Evolutionary conservation across 2,888 invertebrate species (phyloP), one percentile per base, ranked within the genome.

Genomic region (Ramazzottius varieornatus): DNA sequence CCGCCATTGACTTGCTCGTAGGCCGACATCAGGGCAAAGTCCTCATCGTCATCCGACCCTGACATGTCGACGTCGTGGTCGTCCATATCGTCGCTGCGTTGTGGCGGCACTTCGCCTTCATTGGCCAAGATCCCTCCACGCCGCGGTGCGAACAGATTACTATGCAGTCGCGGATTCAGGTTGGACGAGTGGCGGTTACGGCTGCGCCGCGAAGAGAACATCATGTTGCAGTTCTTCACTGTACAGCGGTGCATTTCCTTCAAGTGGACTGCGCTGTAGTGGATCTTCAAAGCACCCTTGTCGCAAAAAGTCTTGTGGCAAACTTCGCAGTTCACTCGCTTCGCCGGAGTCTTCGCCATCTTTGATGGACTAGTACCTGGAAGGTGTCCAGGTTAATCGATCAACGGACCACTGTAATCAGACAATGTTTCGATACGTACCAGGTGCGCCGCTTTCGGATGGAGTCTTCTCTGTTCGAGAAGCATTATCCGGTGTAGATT

Each of bases 231-330:
- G 0, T 94, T 94, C 74, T 90, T 90, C 0, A 98, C 93, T 0
- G 96, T 94, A 75, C 98, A 98, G 78, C 91, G 91, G 78, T 99
- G 98, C 96, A 98, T 98, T 80, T 99, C 98, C 46, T 94, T 83
- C 67, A 96, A 78, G 75, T 98, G 98, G 13, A 99, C 98, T 0
- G 98, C 98, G 65, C 93, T 93, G 75, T 94, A 96, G 76, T 98
- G 98, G 4, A 98, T 99, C 79, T 98, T 98, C 32, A 98, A 81
- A 1, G 98, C 98, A 68, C 96, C 98, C 79, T 98, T 98, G 80
- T 98, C 98, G 81, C 98, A 98, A 79, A 98, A 98, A 24, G 96
- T 96, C 79, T 98, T 98, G 68, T 93, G 80, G 75, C 98, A 98
- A 54, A 93, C 92, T 72, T 93, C 91, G 77, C 98, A 99, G 75